These are phyloP conservation scores for Pissodes strobi DNA, from an alignment of 1,140 invertebrate genomes.

Conservation along the genomic window DNA sequence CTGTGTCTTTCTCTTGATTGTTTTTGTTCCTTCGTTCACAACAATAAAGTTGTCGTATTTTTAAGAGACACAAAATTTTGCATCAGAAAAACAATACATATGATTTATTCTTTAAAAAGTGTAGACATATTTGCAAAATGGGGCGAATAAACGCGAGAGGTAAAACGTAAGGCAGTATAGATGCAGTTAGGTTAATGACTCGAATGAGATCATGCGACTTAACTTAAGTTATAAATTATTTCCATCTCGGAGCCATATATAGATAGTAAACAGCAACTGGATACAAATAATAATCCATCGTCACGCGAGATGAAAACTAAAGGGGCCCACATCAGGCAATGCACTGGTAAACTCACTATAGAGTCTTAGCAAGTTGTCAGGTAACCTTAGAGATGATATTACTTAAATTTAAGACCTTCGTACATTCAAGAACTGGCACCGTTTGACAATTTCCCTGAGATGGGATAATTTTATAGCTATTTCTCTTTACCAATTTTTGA, in stretches of 20 bases:
- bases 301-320: slow-evolving; percentile 28
- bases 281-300: slow-evolving; percentile 30
- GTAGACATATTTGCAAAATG: slow-evolving; percentile 19
- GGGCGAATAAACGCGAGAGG: slow-evolving; percentile 19
- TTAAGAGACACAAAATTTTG: too few relatives aligned
- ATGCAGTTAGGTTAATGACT: slow-evolving; percentile 18
- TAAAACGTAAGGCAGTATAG: slow-evolving; percentile 2
- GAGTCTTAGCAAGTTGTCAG: slow-evolving; percentile 18
- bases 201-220: slow-evolving; percentile 22
- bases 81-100: too few relatives aligned
- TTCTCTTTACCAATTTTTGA: too few relatives aligned
- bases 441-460: too few relatives aligned
- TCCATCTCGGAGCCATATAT: slow-evolving; percentile 9
- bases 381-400: slow-evolving; percentile 14
- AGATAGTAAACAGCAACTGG: slow-evolving; percentile 21
- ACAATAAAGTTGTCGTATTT: too few relatives aligned
- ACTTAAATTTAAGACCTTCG: too few relatives aligned
- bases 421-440: too few relatives aligned
- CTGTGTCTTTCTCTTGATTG: too few relatives aligned
- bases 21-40: too few relatives aligned
- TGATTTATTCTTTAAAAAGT: slow-evolving; percentile 13
- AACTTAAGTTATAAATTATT: slow-evolving; percentile 15
- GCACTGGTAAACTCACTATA: slow-evolving; percentile 19
- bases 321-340: slow-evolving; percentile 24
- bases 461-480: too few relatives aligned